These are phyloP conservation scores for Phoeniculus purpureus DNA, from an alignment of 2,797 vertebrate species.

Conservation along the genomic window DNA sequence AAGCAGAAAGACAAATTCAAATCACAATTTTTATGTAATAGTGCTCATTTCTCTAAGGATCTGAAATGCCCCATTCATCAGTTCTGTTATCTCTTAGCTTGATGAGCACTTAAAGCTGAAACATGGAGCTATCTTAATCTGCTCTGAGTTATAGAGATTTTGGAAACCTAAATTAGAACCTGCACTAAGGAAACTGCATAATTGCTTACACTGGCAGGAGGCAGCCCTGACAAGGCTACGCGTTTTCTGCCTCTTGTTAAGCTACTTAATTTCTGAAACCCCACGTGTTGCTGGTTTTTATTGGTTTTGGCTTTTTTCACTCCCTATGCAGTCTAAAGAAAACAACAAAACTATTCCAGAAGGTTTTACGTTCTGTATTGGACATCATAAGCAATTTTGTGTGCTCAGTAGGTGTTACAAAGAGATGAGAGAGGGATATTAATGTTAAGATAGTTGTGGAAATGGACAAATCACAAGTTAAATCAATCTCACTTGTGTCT, in stretches of 20 bases:
- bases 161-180: conserved; percentile 41
- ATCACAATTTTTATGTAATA: conserved; percentile 61
- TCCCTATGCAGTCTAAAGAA: neutral
- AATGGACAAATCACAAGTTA: conserved; percentile 39
- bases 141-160: conserved; percentile 19
- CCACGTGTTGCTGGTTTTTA: neutral
- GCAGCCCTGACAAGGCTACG: neutral
- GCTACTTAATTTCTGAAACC: conserved; percentile 38
- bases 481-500: conserved; percentile 50
- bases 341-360: neutral
- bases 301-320: neutral
- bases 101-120: conserved; percentile 64
- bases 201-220: neutral
- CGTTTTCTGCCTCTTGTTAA: neutral
- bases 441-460: conserved; percentile 36
- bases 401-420: conserved; percentile 29
- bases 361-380: conserved; percentile 16
- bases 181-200: neutral
- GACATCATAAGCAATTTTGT: conserved; percentile 50
- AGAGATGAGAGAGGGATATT: conserved; percentile 21
- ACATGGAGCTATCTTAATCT: conserved; percentile 58
- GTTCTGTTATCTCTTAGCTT: conserved; percentile 52
- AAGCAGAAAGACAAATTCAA: conserved; percentile 59
- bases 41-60: conserved; percentile 59
- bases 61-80: conserved; percentile 66